Conservation (phyloP, 2,113 vertebrate species). For the Pagrus major region DNA sequence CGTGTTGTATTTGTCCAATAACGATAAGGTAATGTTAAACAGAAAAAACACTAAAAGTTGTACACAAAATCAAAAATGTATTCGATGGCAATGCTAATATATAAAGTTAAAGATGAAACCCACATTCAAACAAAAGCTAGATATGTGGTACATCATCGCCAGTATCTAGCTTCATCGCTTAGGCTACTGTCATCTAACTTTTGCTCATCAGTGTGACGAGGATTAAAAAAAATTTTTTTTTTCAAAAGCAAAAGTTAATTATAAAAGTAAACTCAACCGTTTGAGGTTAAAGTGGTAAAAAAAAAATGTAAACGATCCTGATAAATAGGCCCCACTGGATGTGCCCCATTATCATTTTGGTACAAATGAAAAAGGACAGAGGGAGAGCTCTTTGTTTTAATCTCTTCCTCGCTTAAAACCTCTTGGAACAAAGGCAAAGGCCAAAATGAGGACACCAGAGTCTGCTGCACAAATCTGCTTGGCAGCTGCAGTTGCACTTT, state of each 20-base stretch:
- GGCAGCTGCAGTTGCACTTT: constrained; percentile 45
- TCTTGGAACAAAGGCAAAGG: constrained; percentile 54
- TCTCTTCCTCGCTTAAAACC: constrained; percentile 35
- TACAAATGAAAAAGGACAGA: constrained; percentile 20
- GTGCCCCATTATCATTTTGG: constrained; percentile 12
- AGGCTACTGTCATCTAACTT: not conserved
- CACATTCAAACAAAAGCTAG: not conserved
- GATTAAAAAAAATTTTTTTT: not conserved
- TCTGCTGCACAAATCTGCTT: constrained; percentile 42
- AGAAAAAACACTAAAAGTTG: no score
- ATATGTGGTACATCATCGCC: no score
- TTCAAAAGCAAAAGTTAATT: not conserved
- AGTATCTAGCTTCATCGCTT: no score
- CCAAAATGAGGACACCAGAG: constrained; percentile 48
- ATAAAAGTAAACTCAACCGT: not conserved
- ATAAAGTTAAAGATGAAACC: no score
- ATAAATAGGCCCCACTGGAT: no score
- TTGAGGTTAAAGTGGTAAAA: not conserved
- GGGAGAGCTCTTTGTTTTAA: constrained; percentile 39
- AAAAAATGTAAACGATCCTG: no score
- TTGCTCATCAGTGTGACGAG: not conserved
- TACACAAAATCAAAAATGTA: not conserved
- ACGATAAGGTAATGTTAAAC: not conserved
- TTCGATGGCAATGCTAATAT: not conserved
- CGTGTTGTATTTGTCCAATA: not conserved